These are phyloP conservation scores for Typhlichthys eigenmanni DNA, from an alignment of 2,797 vertebrate genomes.

Conservation along the genomic window DNA sequence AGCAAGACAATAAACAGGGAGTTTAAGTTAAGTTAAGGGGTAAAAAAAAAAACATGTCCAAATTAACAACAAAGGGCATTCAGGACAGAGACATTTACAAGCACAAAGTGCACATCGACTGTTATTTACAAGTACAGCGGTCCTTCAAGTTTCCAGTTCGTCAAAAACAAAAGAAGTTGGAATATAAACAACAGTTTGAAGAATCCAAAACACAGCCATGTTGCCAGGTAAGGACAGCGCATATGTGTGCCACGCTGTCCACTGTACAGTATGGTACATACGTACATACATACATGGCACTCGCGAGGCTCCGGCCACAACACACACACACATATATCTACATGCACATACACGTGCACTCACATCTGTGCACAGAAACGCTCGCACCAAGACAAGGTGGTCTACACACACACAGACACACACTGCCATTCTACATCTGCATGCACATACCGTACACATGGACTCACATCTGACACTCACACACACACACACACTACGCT, in stretches of 20 bases:
- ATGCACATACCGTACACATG: conserved; percentile 28
- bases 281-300: conserved; percentile 48
- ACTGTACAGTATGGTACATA: conserved; percentile 67
- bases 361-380: conserved; percentile 17
- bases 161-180: conserved; percentile 47
- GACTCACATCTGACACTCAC: conserved; percentile 33
- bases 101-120: conserved; percentile 89
- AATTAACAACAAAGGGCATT: conserved; percentile 75
- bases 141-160: conserved; percentile 98
- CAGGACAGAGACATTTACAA: conserved; percentile 89
- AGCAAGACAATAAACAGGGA: conserved; percentile 66
- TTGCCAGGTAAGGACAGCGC: conserved; percentile 50
- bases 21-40: conserved; percentile 55
- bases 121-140: conserved; percentile 98
- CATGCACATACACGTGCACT: conserved; percentile 30
- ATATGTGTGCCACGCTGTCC: conserved; percentile 58
- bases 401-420: conserved; percentile 14
- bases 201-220: conserved; percentile 74
- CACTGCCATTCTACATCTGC: neutral
- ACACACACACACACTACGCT: conserved; percentile 23
- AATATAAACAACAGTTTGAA: conserved; percentile 60
- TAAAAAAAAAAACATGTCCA: conserved; percentile 51
- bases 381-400: neutral
- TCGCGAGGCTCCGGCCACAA: conserved; percentile 41
- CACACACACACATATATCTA: conserved; percentile 28